Base-by-base conservation (phyloP, 1,140 invertebrate genomes). In the Hypsibius dujardini region DNA sequence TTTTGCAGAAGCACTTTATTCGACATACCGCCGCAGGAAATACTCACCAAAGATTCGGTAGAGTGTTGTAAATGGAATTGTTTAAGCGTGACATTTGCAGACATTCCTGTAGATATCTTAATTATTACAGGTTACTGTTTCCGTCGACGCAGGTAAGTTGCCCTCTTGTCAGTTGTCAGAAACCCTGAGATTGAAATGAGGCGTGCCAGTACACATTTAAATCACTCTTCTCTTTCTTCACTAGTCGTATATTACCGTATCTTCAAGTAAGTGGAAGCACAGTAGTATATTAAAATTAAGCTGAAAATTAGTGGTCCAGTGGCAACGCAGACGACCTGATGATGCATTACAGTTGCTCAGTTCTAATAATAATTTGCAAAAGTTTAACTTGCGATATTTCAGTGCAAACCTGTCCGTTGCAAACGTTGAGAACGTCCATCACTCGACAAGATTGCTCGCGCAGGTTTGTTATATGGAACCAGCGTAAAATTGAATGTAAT, bases 381-480 rank as follows among this genome's bases (percentile, higher is more conserved):
- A 28, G 28, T 28, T 28, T 28, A 28, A 28, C 28, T 28, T 28
- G 28, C 28, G 28, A 28, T 28, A 28, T 28, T 28, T 28, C 28
- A 28, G 28, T 28, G n/a, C 50, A 12, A n/a, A 56, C 7, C 50
- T 56, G 12, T 42, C 12, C 12, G 62, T 67, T 12, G 84, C 83
- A 72, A 85, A 85, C 76, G 84, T 85, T 45, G 82, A 85, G 75
- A 82, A 85, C 75, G 83, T 72, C 76, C 89, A 87, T 74, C 87
- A 90, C 76, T 92, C 90, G 0, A 67, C 62, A 3, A 12, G 62
- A 12, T 42, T 67, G 7, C 42, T 67, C 3, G 62, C 62, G 12
- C 62, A 67, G 42, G 62, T 67, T 15, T 12, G 62, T 7, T 7
- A 56, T 7, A 56, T 56, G 7, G 50, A 56, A 56, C 50, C n/a